These are phyloP conservation scores for Calameuta filiformis DNA, from an alignment of 2,888 invertebrate genomes.

Conservation along the genomic window DNA sequence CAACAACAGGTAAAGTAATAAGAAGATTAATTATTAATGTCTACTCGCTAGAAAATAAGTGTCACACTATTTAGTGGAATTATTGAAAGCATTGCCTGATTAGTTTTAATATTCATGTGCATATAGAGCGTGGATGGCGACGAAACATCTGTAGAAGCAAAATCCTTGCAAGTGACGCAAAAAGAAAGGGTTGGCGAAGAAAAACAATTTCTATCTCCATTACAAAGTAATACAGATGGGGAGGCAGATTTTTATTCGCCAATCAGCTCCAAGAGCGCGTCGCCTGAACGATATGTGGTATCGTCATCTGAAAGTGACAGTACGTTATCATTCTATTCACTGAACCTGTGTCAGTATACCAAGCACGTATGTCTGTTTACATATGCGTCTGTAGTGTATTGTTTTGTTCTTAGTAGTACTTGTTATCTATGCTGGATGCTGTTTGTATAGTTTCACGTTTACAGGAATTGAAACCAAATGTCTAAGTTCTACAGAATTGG, in stretches of 20 bases:
- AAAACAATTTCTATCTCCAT: constrained; percentile 34
- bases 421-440: not conserved
- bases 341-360: not conserved
- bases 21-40: not conserved
- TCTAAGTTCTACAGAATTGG: not conserved
- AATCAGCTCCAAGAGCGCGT: constrained; percentile 52
- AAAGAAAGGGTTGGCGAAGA: not conserved
- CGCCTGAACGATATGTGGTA: constrained; percentile 41
- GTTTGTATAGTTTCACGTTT: not conserved
- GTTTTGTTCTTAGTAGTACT: not conserved
- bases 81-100: not conserved
- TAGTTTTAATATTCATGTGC: not conserved
- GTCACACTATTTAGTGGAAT: not conserved
- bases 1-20: not conserved
- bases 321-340: constrained; percentile 16
- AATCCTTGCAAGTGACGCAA: constrained; percentile 23
- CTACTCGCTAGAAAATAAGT: not conserved
- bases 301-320: constrained; percentile 42
- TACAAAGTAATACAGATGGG: constrained; percentile 28
- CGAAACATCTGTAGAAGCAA: constrained; percentile 18
- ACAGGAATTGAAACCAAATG: not conserved
- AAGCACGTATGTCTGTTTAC: not conserved
- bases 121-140: constrained; percentile 2
- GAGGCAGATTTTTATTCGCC: constrained; percentile 56
- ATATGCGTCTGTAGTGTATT: not conserved